Percentiles rank a stretch among this genome's conserved stretches.
Conservation (phyloP, 2,797 vertebrate genomes). For the Dromococcyx pavoninus region DNA sequence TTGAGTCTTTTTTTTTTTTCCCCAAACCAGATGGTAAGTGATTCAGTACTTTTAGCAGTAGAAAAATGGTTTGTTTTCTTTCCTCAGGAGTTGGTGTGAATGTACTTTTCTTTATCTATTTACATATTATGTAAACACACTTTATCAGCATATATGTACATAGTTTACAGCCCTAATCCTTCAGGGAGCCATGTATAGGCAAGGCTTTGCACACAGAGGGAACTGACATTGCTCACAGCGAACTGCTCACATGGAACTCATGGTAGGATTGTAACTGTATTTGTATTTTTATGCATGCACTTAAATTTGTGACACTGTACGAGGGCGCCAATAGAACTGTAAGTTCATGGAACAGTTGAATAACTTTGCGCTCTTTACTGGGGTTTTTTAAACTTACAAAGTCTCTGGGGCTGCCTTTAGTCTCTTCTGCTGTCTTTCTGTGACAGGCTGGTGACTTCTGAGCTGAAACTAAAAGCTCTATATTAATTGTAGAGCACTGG, state of each 20-base stretch:
- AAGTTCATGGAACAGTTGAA: neutral
- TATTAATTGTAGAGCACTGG: neutral
- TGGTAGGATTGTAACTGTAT: neutral
- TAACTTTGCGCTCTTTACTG: neutral
- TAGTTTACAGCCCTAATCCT: neutral
- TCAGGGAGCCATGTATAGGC: neutral
- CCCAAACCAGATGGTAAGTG: conserved; percentile 58
- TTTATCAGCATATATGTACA: neutral
- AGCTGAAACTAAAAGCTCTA: neutral
- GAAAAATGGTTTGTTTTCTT: conserved; percentile 61
- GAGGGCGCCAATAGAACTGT: neutral
- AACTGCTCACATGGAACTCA: neutral
- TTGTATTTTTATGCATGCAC: neutral
- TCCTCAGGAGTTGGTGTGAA: conserved; percentile 42
- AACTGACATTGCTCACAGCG: neutral
- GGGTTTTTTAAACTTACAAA: neutral
- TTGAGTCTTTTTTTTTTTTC: neutral
- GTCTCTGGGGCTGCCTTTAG: neutral
- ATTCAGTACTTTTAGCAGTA: conserved; percentile 60
- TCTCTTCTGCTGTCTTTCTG: neutral
- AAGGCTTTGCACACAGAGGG: neutral
- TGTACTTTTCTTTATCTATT: conserved; percentile 69
- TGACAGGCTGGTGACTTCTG: neutral
- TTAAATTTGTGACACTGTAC: neutral
- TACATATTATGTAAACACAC: conserved; percentile 55